These are phyloP conservation scores for Ypsolopha sequella DNA, from an alignment of 2,888 invertebrate species.

Conservation along the genomic window DNA sequence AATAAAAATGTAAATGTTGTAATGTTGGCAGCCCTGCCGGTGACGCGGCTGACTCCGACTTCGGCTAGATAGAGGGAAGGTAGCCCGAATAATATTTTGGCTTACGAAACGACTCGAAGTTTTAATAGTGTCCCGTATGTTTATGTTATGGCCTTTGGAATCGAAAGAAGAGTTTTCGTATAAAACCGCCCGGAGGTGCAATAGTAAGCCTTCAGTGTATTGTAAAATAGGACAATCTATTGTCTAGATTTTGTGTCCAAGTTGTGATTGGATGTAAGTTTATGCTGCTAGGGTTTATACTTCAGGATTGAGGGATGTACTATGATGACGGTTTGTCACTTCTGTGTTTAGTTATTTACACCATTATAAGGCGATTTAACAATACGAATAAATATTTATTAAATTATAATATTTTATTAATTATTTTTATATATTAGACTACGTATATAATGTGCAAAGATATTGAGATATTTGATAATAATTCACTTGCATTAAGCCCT, in stretches of 20 bases:
- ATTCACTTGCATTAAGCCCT: too few species aligned
- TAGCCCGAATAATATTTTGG: constrained; percentile 68
- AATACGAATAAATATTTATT: too few species aligned
- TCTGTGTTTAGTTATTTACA: too few species aligned
- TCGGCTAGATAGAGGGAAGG: constrained; percentile 52
- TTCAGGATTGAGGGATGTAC: too few species aligned
- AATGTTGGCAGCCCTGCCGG: constrained; percentile 47
- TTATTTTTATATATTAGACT: too few species aligned
- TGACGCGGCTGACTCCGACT: constrained; percentile 16
- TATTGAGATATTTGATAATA: too few species aligned
- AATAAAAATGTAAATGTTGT: constrained; percentile 52
- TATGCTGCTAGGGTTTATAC: background rate
- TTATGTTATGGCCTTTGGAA: constrained; percentile 56
- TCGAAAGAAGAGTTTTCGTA: constrained; percentile 22
- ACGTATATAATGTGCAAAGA: too few species aligned
- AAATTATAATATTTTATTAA: too few species aligned
- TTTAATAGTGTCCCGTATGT: constrained; percentile 68
- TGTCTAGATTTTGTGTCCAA: background rate
- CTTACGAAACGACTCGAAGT: constrained; percentile 68
- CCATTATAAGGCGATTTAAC: too few species aligned
- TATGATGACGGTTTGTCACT: too few species aligned
- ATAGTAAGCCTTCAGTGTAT: constrained; percentile 1
- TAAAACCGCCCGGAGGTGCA: constrained; percentile 5
- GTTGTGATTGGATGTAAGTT: background rate
- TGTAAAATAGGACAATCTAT: background rate